phyloP scores from a whole-genome alignment of 2,888 invertebrate species.

The Drosophila acutilabella region DNA sequence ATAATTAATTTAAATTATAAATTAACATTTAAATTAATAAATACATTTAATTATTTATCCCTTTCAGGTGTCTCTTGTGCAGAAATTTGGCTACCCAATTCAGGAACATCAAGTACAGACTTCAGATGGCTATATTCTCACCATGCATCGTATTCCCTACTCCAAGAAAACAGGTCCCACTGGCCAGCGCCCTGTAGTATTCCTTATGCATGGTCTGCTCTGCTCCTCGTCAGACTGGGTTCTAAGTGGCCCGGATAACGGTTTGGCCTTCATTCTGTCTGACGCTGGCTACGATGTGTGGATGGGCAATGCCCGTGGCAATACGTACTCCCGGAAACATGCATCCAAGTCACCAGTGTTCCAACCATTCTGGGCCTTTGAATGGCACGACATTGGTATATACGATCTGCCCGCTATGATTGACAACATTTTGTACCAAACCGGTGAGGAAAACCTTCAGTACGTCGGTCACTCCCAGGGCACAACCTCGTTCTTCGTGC shows the following conservation, averaged over 20 bases:
- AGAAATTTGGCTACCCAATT: constrained; percentile 69
- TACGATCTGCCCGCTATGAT: constrained; percentile 80
- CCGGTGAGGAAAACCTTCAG: constrained; percentile 54
- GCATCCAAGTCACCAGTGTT: constrained; percentile 56
- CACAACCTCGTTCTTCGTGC: constrained; percentile 72
- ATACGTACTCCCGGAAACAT: constrained; percentile 76
- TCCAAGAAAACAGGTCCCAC: constrained; percentile 53
- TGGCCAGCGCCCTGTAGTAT: constrained; percentile 64
- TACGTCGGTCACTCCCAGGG: constrained; percentile 80
- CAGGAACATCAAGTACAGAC: constrained; percentile 87
- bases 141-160: constrained; percentile 80
- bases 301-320: constrained; percentile 81
- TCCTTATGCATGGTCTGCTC: constrained; percentile 79
- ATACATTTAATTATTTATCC: not conserved
- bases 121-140: constrained; percentile 78
- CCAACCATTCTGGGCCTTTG: constrained; percentile 76
- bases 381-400: constrained; percentile 79
- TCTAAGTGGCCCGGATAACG: constrained; percentile 63
- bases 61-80: constrained; percentile 39
- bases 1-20: not conserved
- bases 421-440: constrained; percentile 62
- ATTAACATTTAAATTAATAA: not conserved
- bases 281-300: constrained; percentile 81
- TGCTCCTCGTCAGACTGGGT: constrained; percentile 82
- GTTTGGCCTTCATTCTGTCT: constrained; percentile 72